phyloP scores from a whole-genome alignment of 1,140 invertebrate species.

The Epicauta chinensis region DNA sequence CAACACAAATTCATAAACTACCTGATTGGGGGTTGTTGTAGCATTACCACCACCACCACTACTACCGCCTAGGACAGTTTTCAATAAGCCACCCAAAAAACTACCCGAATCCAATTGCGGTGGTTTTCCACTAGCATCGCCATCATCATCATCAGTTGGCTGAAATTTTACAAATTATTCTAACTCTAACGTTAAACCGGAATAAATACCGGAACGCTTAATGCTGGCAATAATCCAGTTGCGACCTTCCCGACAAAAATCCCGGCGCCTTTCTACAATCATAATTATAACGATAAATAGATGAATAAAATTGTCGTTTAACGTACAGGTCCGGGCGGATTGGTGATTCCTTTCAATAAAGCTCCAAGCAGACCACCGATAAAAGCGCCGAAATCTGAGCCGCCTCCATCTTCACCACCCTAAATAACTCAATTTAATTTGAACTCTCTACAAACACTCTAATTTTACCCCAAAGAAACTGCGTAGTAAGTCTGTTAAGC shows the following conservation, averaged over 20 bases:
- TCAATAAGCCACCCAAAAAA: conserved; percentile 11
- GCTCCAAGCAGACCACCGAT: conserved; percentile 46
- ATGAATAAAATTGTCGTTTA: conserved; percentile 4
- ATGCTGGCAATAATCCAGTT: conserved; percentile 34
- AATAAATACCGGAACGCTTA: conserved; percentile 38
- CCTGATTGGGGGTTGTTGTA: too few relatives aligned
- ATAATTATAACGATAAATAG: conserved; percentile 5
- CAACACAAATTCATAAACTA: too few relatives aligned
- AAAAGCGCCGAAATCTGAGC: conserved; percentile 47
- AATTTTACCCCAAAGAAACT: conserved; percentile 47
- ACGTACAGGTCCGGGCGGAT: conserved; percentile 47
- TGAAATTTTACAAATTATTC: background rate
- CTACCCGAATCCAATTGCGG: conserved; percentile 16
- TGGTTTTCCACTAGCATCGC: conserved; percentile 2
- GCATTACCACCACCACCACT: conserved; percentile 1
- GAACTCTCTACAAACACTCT: background rate
- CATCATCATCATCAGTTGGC: background rate
- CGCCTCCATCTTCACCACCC: conserved; percentile 43
- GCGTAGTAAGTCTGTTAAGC: conserved; percentile 43
- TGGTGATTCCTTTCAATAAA: conserved; percentile 46
- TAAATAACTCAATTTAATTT: conserved; percentile 22
- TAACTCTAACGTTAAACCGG: conserved; percentile 4
- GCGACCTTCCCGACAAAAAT: conserved; percentile 35
- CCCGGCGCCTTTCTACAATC: conserved; percentile 40
- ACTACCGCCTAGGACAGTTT: conserved; percentile 6